Conservation (phyloP, 1,140 invertebrate genomes). For the Solenopsis invicta region DNA sequence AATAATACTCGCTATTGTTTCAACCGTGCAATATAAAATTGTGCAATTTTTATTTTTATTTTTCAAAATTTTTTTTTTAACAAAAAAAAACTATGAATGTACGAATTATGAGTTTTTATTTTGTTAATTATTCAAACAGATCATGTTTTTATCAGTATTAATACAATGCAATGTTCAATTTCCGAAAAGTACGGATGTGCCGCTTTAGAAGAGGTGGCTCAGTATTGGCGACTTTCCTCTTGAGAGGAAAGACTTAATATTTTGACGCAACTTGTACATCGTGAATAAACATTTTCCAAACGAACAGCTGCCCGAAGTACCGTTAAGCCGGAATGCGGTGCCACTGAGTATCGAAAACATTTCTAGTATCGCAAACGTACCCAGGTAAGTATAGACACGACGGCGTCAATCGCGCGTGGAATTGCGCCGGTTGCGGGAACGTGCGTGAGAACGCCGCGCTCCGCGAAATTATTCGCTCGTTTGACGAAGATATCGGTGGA, state of each 20-base stretch:
- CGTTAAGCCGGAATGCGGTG: background rate
- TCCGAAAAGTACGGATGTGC: background rate
- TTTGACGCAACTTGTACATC: background rate
- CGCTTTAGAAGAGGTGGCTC: too few relatives aligned
- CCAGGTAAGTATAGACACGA: conserved; percentile 6
- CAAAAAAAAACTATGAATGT: too few relatives aligned
- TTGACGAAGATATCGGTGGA: conserved; percentile 56
- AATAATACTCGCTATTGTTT: too few relatives aligned
- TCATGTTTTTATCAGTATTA: too few relatives aligned
- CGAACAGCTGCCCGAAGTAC: background rate
- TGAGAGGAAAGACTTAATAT: background rate
- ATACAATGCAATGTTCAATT: too few relatives aligned
- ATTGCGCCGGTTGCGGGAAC: conserved; percentile 32
- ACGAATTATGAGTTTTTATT: too few relatives aligned
- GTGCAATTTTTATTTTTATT: too few relatives aligned
- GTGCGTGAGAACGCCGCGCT: conserved; percentile 60
- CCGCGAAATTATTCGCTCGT: conserved; percentile 54
- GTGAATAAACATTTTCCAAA: background rate
- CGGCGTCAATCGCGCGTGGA: conserved; percentile 39
- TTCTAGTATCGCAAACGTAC: too few relatives aligned
- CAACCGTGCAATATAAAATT: too few relatives aligned
- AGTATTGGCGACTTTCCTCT: too few relatives aligned
- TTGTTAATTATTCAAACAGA: too few relatives aligned
- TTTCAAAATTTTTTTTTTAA: too few relatives aligned
- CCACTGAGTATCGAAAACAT: conserved; percentile 4